Conservation (phyloP, 2,797 vertebrate genomes). For the Leptodactylus fallax region DNA sequence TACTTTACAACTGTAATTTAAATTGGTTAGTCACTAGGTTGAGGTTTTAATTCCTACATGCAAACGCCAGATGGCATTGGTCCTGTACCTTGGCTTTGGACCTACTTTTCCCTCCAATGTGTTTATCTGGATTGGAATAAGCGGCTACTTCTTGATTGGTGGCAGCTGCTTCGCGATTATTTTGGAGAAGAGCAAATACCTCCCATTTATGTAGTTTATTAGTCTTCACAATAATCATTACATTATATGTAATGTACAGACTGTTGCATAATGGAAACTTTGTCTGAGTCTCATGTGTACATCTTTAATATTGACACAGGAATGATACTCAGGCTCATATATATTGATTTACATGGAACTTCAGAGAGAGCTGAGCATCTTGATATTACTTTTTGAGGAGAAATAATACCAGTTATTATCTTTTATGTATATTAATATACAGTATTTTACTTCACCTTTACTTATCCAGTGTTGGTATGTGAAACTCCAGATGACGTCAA, state of each 20-base stretch:
- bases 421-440: too few species aligned
- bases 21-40: constrained; percentile 37
- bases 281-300: too few species aligned
- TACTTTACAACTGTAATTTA: constrained; percentile 30
- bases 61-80: constrained; percentile 14
- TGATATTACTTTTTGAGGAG: too few species aligned
- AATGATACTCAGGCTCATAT: too few species aligned
- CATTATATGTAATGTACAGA: not conserved
- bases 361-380: too few species aligned
- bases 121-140: constrained; percentile 33
- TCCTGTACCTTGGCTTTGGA: constrained; percentile 22
- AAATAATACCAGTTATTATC: too few species aligned
- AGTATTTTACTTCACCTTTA: too few species aligned
- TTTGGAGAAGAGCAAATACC: constrained; percentile 28
- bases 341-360: too few species aligned
- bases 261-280: too few species aligned
- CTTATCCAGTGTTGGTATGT: too few species aligned
- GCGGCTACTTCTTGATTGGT: constrained; percentile 17
- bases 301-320: too few species aligned
- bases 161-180: constrained; percentile 40
- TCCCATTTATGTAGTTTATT: not conserved
- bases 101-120: constrained; percentile 22
- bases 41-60: constrained; percentile 10
- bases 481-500: too few species aligned
- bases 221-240: not conserved